A percentile compares a stretch with the other conserved stretches of the same genome.
phyloP scores from a whole-genome alignment of 2,888 invertebrate species.

The Didymodactylos carnosus region DNA sequence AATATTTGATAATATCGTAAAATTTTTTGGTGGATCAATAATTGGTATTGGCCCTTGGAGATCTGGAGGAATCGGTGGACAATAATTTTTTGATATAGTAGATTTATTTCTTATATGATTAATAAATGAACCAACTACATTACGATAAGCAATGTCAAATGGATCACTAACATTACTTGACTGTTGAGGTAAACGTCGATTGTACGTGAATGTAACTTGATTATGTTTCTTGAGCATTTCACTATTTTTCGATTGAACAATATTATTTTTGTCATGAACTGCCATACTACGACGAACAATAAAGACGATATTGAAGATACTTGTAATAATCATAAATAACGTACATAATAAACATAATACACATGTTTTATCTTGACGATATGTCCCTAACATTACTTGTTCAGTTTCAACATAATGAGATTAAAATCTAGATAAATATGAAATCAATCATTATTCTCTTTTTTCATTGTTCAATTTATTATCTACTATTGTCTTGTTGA shows the following conservation, averaged over 20 bases:
- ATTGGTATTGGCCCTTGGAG: background rate
- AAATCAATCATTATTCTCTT: no score
- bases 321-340: background rate
- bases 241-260: no score
- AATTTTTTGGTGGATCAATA: background rate
- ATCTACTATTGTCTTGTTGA: no score
- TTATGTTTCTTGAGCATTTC: background rate
- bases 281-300: background rate
- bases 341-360: background rate
- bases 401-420: no score
- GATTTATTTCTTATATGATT: background rate
- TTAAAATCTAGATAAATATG: no score
- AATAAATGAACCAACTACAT: background rate
- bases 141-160: background rate
- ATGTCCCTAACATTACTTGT: no score
- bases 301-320: background rate
- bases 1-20: background rate
- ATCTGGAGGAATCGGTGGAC: background rate
- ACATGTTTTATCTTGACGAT: background rate
- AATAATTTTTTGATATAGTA: background rate
- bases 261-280: no score
- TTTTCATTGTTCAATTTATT: no score
- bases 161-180: background rate
- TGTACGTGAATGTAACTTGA: no score
- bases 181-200: no score